Evolutionary conservation across 2,113 vertebrate species (phyloP).

Genomic region (Otolemur garnettii): DNA sequence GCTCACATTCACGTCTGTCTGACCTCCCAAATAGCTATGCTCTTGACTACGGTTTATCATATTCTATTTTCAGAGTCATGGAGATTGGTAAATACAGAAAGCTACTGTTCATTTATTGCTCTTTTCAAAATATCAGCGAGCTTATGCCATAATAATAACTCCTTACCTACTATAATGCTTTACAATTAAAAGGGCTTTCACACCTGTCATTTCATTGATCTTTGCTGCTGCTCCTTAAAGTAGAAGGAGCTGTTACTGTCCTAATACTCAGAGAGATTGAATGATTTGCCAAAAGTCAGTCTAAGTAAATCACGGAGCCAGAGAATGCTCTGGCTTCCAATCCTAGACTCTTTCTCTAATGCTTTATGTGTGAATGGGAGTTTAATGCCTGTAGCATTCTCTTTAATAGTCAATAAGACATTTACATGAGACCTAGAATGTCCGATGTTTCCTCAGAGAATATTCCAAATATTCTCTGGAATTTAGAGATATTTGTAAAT

Average conservation of each 20-base stretch:
- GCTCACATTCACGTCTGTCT: conserved; percentile 28
- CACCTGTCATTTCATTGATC: neutral
- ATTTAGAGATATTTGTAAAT: neutral
- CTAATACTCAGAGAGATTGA: neutral
- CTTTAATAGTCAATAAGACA: conserved; percentile 15
- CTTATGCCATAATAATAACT: neutral
- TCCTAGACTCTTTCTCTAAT: neutral
- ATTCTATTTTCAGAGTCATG: conserved; percentile 1
- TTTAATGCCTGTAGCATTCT: neutral
- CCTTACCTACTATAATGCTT: conserved; percentile 48
- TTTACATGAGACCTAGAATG: conserved; percentile 21
- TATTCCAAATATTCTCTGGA: conserved; percentile 1
- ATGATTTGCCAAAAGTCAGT: neutral
- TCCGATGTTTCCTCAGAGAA: neutral
- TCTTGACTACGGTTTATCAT: neutral
- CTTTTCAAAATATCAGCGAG: conserved; percentile 28
- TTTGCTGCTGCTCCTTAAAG: neutral
- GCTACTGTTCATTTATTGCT: neutral
- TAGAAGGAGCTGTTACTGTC: neutral
- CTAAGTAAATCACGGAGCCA: neutral
- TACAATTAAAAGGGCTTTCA: conserved; percentile 28
- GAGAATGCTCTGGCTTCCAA: neutral
- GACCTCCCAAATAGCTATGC: conserved; percentile 14
- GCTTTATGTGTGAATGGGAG: neutral
- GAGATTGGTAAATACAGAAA: neutral